These are phyloP conservation scores for Lomographa bimaculata DNA, from an alignment of 2,888 invertebrate species.

Conservation along the genomic window DNA sequence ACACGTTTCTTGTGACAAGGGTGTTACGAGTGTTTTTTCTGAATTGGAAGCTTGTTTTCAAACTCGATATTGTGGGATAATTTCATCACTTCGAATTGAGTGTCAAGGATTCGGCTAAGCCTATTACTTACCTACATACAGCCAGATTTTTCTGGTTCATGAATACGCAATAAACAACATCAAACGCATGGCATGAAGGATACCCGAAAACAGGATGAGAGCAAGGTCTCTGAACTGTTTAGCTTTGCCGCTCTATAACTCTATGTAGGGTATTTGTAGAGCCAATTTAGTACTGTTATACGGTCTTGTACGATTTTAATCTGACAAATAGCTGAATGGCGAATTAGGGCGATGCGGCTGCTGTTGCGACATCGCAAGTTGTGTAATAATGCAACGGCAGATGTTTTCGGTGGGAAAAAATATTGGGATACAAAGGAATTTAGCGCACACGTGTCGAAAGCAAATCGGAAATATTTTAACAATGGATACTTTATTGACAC, in stretches of 20 bases:
- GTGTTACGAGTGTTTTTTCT: no score
- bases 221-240: constrained; percentile 31
- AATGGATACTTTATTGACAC: constrained; percentile 3
- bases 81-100: no score
- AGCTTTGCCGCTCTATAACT: no score
- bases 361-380: constrained; percentile 35
- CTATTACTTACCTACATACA: no score
- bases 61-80: no score
- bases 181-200: constrained; percentile 29
- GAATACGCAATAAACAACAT: constrained; percentile 26
- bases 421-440: constrained; percentile 20
- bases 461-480: constrained; percentile 15
- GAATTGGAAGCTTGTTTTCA: no score
- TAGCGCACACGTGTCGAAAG: constrained; percentile 17
- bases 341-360: constrained; percentile 39
- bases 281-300: no score
- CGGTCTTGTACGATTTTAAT: constrained; percentile 16
- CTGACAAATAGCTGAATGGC: constrained; percentile 24
- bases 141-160: no score
- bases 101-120: no score
- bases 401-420: constrained; percentile 41
- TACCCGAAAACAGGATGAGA: constrained; percentile 42
- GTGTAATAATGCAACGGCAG: constrained; percentile 44
- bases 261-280: no score
- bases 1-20: constrained; percentile 1